Conservation (phyloP, 2,113 vertebrate species). For the Hemicordylus capensis region DNA sequence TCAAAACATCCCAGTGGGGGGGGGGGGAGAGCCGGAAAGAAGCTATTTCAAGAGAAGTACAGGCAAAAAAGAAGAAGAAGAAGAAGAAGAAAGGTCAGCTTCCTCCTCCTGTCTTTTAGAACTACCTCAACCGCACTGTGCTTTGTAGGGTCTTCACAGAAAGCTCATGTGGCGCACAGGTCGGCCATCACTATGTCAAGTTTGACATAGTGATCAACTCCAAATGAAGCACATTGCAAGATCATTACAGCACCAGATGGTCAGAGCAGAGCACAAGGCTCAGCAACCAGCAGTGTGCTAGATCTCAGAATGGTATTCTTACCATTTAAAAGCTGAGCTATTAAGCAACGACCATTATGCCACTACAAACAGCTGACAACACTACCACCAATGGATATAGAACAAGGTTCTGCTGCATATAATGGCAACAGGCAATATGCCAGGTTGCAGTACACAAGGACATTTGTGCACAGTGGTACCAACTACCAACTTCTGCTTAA, state of each 20-base stretch:
- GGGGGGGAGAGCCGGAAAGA: no score
- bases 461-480: neutral
- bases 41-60: no score
- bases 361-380: neutral
- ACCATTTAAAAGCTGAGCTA: neutral
- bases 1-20: no score
- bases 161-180: neutral
- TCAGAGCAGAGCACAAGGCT: neutral
- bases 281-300: neutral
- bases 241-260: neutral
- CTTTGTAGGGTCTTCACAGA: neutral
- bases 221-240: neutral
- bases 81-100: no score
- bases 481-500: neutral
- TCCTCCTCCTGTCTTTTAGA: no score
- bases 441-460: neutral
- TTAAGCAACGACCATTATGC: neutral
- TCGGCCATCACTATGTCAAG: neutral
- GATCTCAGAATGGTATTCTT: neutral
- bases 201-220: neutral
- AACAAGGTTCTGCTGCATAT: neutral
- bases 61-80: no score
- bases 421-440: neutral
- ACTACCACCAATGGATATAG: no score
- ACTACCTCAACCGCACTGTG: neutral